Conservation (phyloP, 2,797 vertebrate species). For the Cephalopachus bancanus region DNA sequence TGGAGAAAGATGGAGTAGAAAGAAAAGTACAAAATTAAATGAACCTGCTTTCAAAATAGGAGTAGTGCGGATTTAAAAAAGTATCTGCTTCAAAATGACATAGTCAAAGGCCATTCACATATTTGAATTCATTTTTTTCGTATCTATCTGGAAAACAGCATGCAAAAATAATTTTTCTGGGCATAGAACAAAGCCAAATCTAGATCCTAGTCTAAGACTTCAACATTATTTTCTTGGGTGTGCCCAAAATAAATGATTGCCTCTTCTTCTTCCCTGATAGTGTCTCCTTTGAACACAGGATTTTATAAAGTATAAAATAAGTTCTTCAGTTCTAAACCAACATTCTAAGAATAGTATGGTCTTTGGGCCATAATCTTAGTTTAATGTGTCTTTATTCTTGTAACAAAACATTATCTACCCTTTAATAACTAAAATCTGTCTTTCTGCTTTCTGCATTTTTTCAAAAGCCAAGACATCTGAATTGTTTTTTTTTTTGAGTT, state of each 20-base stretch:
- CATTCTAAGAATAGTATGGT: neutral
- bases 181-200: slow-evolving; percentile 33
- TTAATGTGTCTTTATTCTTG: slow-evolving; percentile 11
- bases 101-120: neutral
- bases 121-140: slow-evolving; percentile 33
- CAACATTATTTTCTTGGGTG: neutral
- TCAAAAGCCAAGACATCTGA: neutral
- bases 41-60: slow-evolving; percentile 5
- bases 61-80: slow-evolving; percentile 36
- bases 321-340: slow-evolving; percentile 40
- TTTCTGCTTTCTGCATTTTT: slow-evolving; percentile 1
- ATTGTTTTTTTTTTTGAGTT: slow-evolving; percentile 10
- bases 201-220: neutral
- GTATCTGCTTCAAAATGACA: slow-evolving; percentile 38
- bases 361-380: neutral
- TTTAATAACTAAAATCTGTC: neutral
- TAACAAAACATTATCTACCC: slow-evolving; percentile 13
- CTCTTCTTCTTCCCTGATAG: neutral
- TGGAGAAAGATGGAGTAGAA: neutral
- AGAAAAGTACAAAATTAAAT: slow-evolving; percentile 57
- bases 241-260: neutral
- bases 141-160: neutral
- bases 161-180: slow-evolving; percentile 27
- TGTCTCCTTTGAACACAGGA: neutral
- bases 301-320: slow-evolving; percentile 30